A percentile compares a stretch with the other conserved stretches of the same genome.
These are phyloP conservation scores for Mimachlamys varia DNA, from an alignment of 2,888 invertebrate genomes.

Conservation along the genomic window DNA sequence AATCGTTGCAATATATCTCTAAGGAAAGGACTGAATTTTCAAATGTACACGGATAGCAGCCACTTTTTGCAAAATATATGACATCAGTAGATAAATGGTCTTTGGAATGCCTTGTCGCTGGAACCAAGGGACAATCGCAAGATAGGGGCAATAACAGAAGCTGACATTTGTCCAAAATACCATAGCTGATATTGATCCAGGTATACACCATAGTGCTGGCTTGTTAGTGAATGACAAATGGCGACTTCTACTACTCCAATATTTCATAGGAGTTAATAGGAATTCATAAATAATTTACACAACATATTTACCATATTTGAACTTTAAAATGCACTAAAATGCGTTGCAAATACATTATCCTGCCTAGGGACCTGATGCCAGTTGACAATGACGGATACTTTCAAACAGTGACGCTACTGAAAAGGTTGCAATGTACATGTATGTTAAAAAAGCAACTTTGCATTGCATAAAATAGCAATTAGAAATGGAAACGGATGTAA, in stretches of 20 bases:
- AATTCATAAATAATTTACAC: background rate
- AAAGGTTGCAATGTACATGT: background rate
- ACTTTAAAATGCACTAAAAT: background rate
- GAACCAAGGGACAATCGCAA: slow-evolving; percentile 1
- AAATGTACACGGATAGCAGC: background rate
- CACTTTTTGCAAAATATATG: background rate
- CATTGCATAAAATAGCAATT: too few species aligned
- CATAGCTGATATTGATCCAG: background rate
- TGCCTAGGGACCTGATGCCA: background rate
- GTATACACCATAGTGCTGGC: background rate
- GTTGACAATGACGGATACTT: background rate
- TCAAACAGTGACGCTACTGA: background rate
- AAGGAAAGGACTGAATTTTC: background rate
- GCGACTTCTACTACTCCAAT: background rate
- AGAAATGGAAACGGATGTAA: too few species aligned
- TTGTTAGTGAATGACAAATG: slow-evolving; percentile 19
- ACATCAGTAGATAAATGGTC: background rate
- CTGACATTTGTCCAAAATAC: slow-evolving; percentile 26
- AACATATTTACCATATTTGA: background rate
- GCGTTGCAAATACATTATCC: background rate
- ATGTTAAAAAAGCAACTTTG: background rate
- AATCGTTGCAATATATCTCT: background rate
- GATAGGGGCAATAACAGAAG: slow-evolving; percentile 23
- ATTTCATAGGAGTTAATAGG: slow-evolving; percentile 32
- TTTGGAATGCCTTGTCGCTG: background rate